Evolutionary conservation across 2,113 vertebrate genomes (phyloP).

Genomic region (Albula goreensis): DNA sequence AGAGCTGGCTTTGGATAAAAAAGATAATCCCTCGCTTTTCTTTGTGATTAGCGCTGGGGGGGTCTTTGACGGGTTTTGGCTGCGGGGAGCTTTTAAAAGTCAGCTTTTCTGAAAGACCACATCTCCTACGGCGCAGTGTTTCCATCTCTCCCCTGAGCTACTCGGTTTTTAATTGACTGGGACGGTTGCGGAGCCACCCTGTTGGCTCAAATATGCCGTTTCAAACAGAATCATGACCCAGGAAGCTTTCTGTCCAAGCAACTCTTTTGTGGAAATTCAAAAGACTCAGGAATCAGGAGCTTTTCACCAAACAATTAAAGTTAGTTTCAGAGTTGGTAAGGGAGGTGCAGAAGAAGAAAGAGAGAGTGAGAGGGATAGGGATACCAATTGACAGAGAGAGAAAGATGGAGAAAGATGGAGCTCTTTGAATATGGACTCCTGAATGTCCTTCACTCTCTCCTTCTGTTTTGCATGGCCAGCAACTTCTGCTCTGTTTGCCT

Average conservation of each 20-base stretch:
- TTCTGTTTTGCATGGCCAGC: constrained; percentile 2
- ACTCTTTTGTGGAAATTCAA: neutral
- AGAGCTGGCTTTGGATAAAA: neutral
- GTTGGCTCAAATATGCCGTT: neutral
- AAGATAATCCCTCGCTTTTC: neutral
- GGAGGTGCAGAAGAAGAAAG: neutral
- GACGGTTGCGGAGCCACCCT: neutral
- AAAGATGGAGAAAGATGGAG: neutral
- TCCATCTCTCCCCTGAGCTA: neutral
- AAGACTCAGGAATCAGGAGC: neutral
- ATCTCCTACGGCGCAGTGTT: neutral
- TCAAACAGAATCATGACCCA: neutral
- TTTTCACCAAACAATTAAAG: too few species aligned
- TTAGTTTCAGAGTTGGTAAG: too few species aligned
- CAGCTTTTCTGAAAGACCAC: neutral
- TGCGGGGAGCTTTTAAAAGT: neutral
- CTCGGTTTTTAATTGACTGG: neutral
- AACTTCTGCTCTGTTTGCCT: neutral
- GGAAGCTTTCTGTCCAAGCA: neutral
- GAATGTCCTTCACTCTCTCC: neutral
- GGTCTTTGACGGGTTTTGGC: too few species aligned
- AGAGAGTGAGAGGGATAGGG: neutral
- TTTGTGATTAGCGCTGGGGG: neutral
- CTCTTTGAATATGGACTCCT: neutral
- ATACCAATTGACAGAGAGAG: neutral